Conservation (phyloP, 2,113 vertebrate genomes). For the Coryphaenoides rupestris region DNA sequence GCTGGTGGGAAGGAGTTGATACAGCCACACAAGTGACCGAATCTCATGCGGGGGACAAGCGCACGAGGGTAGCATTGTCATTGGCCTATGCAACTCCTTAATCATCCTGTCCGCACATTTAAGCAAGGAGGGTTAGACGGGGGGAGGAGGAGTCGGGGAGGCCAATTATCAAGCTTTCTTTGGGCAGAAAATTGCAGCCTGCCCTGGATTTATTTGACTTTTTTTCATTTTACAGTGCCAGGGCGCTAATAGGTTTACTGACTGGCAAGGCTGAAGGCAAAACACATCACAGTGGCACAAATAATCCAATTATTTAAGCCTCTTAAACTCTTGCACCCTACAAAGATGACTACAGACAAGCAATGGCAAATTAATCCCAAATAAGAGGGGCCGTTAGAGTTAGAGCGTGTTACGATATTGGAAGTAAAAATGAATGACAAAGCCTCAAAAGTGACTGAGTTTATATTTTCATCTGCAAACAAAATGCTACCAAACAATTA, state of each 20-base stretch:
- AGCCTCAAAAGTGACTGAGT: too few species aligned
- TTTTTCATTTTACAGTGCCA: slow-evolving; percentile 28
- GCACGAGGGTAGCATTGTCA: slow-evolving; percentile 51
- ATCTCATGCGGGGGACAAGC: slow-evolving; percentile 82
- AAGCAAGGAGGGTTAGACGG: slow-evolving; percentile 13
- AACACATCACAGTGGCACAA: neutral
- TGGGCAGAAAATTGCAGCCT: slow-evolving; percentile 18
- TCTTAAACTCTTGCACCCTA: too few species aligned
- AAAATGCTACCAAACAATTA: too few species aligned
- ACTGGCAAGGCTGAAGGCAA: neutral
- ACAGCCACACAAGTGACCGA: slow-evolving; percentile 97
- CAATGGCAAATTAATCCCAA: too few species aligned
- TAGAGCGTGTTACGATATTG: too few species aligned
- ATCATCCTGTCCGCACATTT: slow-evolving; percentile 64
- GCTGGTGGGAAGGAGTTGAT: slow-evolving; percentile 98
- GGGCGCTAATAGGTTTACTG: slow-evolving; percentile 9
- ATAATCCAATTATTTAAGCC: too few species aligned
- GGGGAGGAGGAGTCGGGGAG: slow-evolving; percentile 13
- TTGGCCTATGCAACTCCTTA: slow-evolving; percentile 62
- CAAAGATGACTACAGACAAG: too few species aligned
- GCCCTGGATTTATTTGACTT: slow-evolving; percentile 36
- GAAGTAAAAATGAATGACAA: too few species aligned
- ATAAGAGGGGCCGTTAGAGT: too few species aligned
- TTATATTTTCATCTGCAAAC: too few species aligned
- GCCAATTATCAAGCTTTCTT: slow-evolving; percentile 55